Conservation (phyloP, 35 echinoderm and acorn worm genomes). For the Apostichopus parvimensis region DNA sequence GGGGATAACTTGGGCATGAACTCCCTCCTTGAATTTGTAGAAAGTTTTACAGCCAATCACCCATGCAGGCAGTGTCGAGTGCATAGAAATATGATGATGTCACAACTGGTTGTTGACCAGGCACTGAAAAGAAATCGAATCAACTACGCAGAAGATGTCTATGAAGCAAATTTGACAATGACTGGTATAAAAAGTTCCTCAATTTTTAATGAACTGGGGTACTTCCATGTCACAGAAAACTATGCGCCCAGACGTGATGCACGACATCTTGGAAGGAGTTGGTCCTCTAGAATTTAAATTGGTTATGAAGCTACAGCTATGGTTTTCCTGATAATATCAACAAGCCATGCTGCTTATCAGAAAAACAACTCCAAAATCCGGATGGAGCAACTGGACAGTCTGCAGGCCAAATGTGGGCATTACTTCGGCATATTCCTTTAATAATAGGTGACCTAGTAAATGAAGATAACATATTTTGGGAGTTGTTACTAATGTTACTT, state of each 20-base stretch:
- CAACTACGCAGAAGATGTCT: slow-evolving; percentile 14
- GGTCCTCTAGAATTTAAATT: slow-evolving; percentile 38
- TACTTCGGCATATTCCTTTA: slow-evolving; percentile 49
- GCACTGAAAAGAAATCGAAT: slow-evolving; percentile 7
- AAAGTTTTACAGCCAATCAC: slow-evolving; percentile 45
- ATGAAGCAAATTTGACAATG: slow-evolving; percentile 14
- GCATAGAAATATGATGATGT: slow-evolving; percentile 36
- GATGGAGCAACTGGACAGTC: slow-evolving; percentile 37
- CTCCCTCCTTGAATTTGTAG: slow-evolving; percentile 29
- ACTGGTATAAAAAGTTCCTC: slow-evolving; percentile 56
- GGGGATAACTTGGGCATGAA: slow-evolving; percentile 59
- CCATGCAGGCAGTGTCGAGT: slow-evolving; percentile 28
- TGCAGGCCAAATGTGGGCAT: slow-evolving; percentile 65
- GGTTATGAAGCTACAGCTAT: slow-evolving; percentile 44
- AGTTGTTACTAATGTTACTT: slow-evolving; percentile 21
- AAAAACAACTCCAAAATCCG: slow-evolving; percentile 48
- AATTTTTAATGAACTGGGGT: slow-evolving; percentile 36
- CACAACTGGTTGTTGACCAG: slow-evolving; percentile 26
- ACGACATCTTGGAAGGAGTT: slow-evolving; percentile 62
- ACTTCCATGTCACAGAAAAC: slow-evolving; percentile 39
- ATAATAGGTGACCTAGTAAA: slow-evolving; percentile 49
- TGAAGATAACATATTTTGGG: slow-evolving; percentile 13
- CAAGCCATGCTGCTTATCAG: slow-evolving; percentile 48
- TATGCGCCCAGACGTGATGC: slow-evolving; percentile 61
- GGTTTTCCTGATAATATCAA: slow-evolving; percentile 52